phyloP scores from a whole-genome alignment of 23 tunicate species.

The Diplosoma virens region DNA sequence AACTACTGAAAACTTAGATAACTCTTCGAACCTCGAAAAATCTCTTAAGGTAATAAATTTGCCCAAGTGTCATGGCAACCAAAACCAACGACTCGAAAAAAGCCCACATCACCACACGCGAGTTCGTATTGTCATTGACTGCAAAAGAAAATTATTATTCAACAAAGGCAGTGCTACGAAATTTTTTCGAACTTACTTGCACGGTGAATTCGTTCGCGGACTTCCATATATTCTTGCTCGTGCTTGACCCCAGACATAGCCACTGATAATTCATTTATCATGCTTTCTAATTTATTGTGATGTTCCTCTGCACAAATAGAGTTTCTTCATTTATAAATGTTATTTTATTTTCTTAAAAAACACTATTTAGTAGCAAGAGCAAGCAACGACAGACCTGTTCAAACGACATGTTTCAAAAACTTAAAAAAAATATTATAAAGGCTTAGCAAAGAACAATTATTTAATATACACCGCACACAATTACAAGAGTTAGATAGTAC shows the following conservation, averaged over 20 bases:
- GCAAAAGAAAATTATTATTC: too few species aligned
- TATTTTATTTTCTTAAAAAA: too few species aligned
- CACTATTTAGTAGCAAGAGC: too few species aligned
- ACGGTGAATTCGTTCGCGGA: slow-evolving; percentile 97
- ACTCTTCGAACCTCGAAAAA: slow-evolving; percentile 97
- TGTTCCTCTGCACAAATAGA: slow-evolving; percentile 64
- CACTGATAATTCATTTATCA: slow-evolving; percentile 86
- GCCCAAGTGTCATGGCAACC: slow-evolving; percentile 98
- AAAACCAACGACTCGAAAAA: slow-evolving; percentile 96
- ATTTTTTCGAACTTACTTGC: slow-evolving; percentile 65
- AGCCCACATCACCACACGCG: slow-evolving; percentile 99
- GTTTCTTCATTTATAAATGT: too few species aligned
- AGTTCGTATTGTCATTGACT: slow-evolving; percentile 99
- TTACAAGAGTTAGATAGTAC: neutral
- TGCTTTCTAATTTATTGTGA: slow-evolving; percentile 77
- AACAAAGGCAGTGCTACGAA: too few species aligned
- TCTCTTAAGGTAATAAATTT: slow-evolving; percentile 94
- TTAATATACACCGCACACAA: neutral
- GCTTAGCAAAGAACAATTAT: too few species aligned
- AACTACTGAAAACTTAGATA: slow-evolving; percentile 41
- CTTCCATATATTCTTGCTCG: slow-evolving; percentile 99
- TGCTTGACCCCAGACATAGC: slow-evolving; percentile 99
- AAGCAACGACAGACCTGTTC: too few species aligned
- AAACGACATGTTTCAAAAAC: too few species aligned
- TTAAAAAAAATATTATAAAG: too few species aligned